Base-by-base conservation (phyloP, 2,113 vertebrate genomes). In the Eulacestoma nigropectus region DNA sequence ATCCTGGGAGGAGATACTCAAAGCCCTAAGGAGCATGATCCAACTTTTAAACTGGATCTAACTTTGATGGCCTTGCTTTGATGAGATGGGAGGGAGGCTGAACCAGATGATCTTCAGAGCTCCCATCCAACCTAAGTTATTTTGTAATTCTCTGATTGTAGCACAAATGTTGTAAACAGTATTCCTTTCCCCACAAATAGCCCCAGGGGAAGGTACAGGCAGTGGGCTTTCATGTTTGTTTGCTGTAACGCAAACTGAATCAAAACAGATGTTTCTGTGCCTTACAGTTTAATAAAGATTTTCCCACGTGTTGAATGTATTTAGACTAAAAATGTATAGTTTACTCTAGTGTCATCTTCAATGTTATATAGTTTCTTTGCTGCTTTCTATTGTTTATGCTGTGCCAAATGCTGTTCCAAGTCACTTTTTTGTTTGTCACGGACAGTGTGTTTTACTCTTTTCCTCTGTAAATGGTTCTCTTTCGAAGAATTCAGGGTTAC, bases 221-320 rank as follows among this genome's bases (percentile, higher is more conserved):
- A 70, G 19, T 50, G 18, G 46, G 92, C 85, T 94, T 93, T 96
- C 55, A 90, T 92, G 75, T 90, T 90, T 57, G 46, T 86, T 49
- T 80, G 55, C 88, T 93, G 47, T 60, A 84, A 42, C 46, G n/a
- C 55, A 78, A 84, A 70, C 83, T 90, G 87, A 95, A 75, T 90
- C 46, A 92, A 89, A 96, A 77, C 96, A 96, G 55, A 90, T 95
- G 86, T 93, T 96, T 88, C 59, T 86, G 56, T 78, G 39, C 27
- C 30, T 90, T 93, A 44, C 52, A 84, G 83, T 92, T 95, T 70
- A 90, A 89, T 86, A 70, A 95, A 62, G 88, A 80, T 87, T 96
- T 95, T 95, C 90, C 72, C 92, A 93, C 0, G 27, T 94, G 64
- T 90, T 90, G 72, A 86, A 78, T 70, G 21, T 93, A 92, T 95